These are phyloP conservation scores for Syrphus vitripennis DNA, from an alignment of 2,888 invertebrate species.

Conservation along the genomic window DNA sequence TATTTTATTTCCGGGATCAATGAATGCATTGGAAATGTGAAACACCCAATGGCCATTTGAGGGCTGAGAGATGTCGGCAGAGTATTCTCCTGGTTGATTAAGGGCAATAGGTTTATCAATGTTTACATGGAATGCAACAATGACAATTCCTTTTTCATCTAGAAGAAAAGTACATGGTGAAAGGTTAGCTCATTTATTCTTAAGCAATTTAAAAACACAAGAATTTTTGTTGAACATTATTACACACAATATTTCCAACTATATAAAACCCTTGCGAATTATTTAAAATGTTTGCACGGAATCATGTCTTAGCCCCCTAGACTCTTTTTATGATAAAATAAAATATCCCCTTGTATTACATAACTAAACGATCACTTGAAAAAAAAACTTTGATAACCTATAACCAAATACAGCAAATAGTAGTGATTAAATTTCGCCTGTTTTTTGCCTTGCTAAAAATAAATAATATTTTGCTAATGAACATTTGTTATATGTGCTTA, in stretches of 20 bases:
- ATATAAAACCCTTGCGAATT: too few relatives aligned
- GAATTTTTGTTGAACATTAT: too few relatives aligned
- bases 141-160: conserved; percentile 78
- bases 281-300: too few relatives aligned
- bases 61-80: conserved; percentile 81
- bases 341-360: background rate
- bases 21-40: conserved; percentile 80
- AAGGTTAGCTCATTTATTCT: too few relatives aligned
- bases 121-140: conserved; percentile 86
- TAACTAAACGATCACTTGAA: background rate
- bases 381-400: background rate
- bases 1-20: conserved; percentile 83
- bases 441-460: background rate
- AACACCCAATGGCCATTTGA: conserved; percentile 82
- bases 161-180: background rate
- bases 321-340: background rate
- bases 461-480: background rate
- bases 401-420: background rate
- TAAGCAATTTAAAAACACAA: too few relatives aligned
- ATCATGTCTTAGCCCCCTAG: too few relatives aligned
- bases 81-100: conserved; percentile 82
- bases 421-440: background rate
- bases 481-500: background rate
- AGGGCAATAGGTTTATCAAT: conserved; percentile 83
- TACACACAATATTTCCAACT: too few relatives aligned